These are phyloP conservation scores for Climacteris rufus DNA, from an alignment of 2,113 vertebrate species.

Conservation along the genomic window DNA sequence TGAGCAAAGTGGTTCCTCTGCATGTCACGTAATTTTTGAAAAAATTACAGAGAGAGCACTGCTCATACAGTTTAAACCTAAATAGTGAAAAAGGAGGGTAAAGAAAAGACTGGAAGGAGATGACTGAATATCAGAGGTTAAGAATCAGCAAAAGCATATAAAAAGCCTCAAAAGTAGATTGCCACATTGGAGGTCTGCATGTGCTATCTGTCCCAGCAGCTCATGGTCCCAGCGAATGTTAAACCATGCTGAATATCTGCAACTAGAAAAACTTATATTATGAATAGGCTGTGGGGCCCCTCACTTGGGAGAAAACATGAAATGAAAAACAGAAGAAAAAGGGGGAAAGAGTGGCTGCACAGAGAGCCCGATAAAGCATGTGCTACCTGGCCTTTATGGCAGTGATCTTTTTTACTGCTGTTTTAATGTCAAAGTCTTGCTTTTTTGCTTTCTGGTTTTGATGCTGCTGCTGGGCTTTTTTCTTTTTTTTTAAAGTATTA, in stretches of 20 bases:
- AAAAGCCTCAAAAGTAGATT: rapidly evolving
- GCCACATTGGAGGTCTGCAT: rapidly evolving
- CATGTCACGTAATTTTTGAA: rapidly evolving
- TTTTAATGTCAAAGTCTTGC: not conserved
- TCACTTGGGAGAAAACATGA: constrained; percentile 1
- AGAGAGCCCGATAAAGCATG: not conserved
- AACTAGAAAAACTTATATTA: not conserved
- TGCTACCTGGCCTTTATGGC: not conserved
- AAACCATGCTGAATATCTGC: not conserved
- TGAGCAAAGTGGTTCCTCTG: not conserved
- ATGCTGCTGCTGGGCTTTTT: not conserved
- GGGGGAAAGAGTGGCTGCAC: not conserved
- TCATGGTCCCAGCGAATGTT: not conserved
- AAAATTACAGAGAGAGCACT: not conserved
- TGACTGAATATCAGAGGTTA: not conserved
- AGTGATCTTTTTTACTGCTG: not conserved
- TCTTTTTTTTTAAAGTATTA: not conserved
- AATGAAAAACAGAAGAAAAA: constrained; percentile 17
- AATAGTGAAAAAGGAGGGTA: not conserved
- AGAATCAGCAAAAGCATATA: not conserved
- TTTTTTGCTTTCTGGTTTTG: not conserved
- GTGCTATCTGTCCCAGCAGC: not conserved
- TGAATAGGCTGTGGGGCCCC: not conserved
- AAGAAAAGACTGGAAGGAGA: not conserved
- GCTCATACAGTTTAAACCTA: not conserved